phyloP scores from a whole-genome alignment of 2,888 invertebrate species.

The Aricia artaxerxes region DNA sequence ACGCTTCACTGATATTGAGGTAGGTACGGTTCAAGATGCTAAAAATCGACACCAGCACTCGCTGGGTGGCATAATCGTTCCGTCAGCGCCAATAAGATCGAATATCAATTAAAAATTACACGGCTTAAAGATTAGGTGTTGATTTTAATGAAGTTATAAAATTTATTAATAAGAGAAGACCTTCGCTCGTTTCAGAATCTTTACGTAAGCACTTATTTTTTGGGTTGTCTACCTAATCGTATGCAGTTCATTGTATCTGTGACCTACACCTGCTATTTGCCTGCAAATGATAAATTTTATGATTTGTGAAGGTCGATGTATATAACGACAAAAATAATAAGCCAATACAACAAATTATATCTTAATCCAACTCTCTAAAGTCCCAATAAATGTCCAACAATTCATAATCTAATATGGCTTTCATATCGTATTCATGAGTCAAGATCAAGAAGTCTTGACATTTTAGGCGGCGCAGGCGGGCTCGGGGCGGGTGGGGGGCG shows the following conservation, averaged over 20 bases:
- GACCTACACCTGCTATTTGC: neutral
- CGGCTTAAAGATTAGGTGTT: neutral
- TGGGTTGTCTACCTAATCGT: neutral
- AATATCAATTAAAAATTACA: slow-evolving; percentile 11
- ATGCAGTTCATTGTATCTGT: neutral
- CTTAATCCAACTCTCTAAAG: neutral
- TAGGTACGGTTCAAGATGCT: neutral
- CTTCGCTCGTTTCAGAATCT: neutral
- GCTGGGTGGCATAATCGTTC: neutral
- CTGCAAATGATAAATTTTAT: neutral
- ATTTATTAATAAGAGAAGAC: neutral
- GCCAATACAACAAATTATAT: neutral
- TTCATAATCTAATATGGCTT: neutral
- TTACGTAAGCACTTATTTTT: neutral
- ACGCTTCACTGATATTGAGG: neutral
- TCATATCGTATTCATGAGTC: neutral
- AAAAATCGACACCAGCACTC: neutral
- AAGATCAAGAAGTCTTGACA: neutral
- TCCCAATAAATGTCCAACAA: neutral
- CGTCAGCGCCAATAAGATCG: neutral
- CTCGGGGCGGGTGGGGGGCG: neutral
- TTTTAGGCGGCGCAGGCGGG: neutral
- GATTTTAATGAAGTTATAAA: neutral
- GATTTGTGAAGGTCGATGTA: neutral
- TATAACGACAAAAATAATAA: neutral